Base-by-base conservation (phyloP, 2,888 invertebrate genomes). In the Chrysina gloriosa region DNA sequence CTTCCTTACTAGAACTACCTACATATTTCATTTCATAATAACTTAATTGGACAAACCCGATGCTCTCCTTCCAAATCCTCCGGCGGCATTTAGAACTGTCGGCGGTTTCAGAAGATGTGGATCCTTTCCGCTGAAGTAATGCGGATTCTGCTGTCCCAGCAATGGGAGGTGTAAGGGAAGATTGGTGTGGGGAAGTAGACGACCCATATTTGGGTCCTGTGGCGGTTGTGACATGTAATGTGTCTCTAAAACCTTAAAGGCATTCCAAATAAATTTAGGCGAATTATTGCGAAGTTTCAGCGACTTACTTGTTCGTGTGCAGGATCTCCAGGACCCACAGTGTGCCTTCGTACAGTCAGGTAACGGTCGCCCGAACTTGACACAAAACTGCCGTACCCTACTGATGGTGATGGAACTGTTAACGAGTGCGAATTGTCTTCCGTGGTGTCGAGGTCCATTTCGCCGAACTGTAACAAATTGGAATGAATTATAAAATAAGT, bases 71-170 rank as follows among this genome's bases (percentile, higher is more conserved):
- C 95, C 95, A 84, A 95, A 94, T 56, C 92, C 89, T 45, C 93
- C 92, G 74, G 90, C 91, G 72, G 92, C 92, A 78, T 92, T 93
- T 89, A 96, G 90, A 9, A 94, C 93, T 67, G 92, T 91, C 0
- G 96, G 97, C n/a, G 96, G 96, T 81, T 96, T 96, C 66, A 98
- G 85, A 71, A 97, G 85, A 82, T 97, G 95, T 76, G 96, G 96
- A 84, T 97, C 96, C 80, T 96, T 96, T 69, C 94, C 92, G 79
- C 93, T 92, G 82, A 94, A 93, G 85, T 92, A 93, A 66, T 93
- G 89, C 27, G 93, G 90, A 48, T 93, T 93, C 78, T 93, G 92
- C 81, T 94, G 92, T 78, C 92, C 92, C 61, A 94, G 88, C 69
- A 93, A 88, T 1, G 95, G 94, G 78, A 96, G 86, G 82, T 94